phyloP scores from a whole-genome alignment of 1,140 invertebrate genomes.

The Elysia chlorotica region DNA sequence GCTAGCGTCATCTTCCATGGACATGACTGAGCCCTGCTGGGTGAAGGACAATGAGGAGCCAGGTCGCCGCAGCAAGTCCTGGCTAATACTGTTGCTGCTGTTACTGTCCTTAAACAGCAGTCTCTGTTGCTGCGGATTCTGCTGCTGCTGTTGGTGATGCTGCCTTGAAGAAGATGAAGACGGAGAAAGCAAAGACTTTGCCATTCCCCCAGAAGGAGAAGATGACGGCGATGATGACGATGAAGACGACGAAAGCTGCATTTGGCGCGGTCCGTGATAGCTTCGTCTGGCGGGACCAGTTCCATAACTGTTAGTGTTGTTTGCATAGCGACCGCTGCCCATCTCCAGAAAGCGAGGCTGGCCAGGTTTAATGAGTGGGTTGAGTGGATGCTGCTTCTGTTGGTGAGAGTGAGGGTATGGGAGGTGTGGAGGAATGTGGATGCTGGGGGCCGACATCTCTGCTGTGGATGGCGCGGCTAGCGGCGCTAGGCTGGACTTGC shows the following conservation, averaged over 20 bases:
- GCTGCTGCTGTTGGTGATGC: too few species aligned
- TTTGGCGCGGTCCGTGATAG: neutral
- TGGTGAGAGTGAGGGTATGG: too few species aligned
- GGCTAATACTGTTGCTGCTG: neutral
- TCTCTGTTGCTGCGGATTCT: too few species aligned
- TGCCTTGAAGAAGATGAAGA: too few species aligned
- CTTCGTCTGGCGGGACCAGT: neutral
- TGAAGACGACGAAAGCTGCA: neutral
- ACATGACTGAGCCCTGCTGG: conserved; percentile 1
- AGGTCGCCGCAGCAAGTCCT: neutral
- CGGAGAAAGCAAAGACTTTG: too few species aligned
- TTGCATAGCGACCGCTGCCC: neutral
- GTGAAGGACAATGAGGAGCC: conserved; percentile 4
- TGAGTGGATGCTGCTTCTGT: too few species aligned
- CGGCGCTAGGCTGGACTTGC: too few species aligned
- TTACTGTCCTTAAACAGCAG: too few species aligned
- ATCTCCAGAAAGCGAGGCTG: neutral
- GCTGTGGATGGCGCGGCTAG: too few species aligned
- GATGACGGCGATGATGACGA: neutral
- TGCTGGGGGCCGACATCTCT: too few species aligned
- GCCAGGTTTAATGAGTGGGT: neutral
- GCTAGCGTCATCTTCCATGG: conserved; percentile 38
- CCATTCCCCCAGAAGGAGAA: neutral
- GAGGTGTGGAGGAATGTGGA: too few species aligned
- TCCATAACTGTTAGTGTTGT: neutral